Conservation (phyloP, 2,888 invertebrate genomes). For the Flexamia atlantica region DNA sequence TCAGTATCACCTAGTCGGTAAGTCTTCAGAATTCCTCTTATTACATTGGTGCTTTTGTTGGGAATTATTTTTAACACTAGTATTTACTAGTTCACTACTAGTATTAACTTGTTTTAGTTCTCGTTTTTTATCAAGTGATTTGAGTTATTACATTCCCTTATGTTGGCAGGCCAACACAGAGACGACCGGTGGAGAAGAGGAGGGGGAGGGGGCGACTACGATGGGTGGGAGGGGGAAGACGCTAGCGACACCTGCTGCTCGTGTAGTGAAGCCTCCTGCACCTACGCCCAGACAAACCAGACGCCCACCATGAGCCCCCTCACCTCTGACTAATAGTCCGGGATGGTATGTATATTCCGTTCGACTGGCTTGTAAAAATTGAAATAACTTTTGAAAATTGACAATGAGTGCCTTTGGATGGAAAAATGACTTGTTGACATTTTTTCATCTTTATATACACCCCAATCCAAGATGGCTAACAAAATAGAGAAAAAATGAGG, state of each 20-base stretch:
- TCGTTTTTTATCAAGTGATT: not conserved
- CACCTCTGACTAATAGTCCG: conserved; percentile 49
- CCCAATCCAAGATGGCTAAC: too few relatives aligned
- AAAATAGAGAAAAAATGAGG: too few relatives aligned
- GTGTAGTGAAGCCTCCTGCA: conserved; percentile 81
- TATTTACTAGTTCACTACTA: too few relatives aligned
- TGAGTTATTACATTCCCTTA: not conserved
- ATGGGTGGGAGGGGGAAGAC: conserved; percentile 65
- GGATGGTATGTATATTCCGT: too few relatives aligned
- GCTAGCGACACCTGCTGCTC: conserved; percentile 79
- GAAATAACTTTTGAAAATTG: too few relatives aligned
- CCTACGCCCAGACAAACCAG: conserved; percentile 78
- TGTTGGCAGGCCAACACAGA: conserved; percentile 38
- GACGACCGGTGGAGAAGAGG: conserved; percentile 28
- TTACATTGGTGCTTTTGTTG: too few relatives aligned
- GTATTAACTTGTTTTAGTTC: not conserved
- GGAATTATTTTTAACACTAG: too few relatives aligned
- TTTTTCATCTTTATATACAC: too few relatives aligned
- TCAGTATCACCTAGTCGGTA: conserved; percentile 59
- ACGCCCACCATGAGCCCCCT: conserved; percentile 60
- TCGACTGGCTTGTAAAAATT: too few relatives aligned
- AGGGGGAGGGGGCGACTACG: conserved; percentile 50
- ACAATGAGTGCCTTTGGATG: too few relatives aligned
- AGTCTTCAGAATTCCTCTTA: not conserved
- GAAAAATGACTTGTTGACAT: too few relatives aligned